These are phyloP conservation scores for Chlorops oryzae DNA, from an alignment of 1,140 invertebrate genomes.

Conservation along the genomic window DNA sequence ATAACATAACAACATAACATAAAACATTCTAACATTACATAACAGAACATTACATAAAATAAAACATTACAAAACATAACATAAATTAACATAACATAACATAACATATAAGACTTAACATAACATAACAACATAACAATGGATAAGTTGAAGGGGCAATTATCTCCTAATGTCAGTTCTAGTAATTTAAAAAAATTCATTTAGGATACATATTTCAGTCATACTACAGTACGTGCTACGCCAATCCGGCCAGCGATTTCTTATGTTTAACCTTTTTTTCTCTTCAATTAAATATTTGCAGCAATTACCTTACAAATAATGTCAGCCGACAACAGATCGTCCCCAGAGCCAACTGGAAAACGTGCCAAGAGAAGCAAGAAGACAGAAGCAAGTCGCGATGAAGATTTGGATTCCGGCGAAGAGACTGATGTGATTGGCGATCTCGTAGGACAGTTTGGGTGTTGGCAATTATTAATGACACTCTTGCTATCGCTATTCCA, in stretches of 20 bases:
- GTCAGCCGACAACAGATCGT: not conserved
- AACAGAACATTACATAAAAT: too few relatives aligned
- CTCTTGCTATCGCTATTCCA: slow-evolving; percentile 65
- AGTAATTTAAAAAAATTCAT: too few relatives aligned
- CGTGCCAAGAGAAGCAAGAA: not conserved
- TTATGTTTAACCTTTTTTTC: not conserved
- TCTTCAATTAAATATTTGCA: not conserved
- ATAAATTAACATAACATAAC: too few relatives aligned
- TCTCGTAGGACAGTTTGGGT: slow-evolving; percentile 65
- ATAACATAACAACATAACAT: too few relatives aligned
- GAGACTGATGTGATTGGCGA: slow-evolving; percentile 60
- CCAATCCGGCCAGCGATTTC: not conserved
- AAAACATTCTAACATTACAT: too few relatives aligned
- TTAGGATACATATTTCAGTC: too few relatives aligned
- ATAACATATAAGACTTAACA: too few relatives aligned
- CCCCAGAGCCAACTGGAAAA: not conserved
- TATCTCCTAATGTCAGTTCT: too few relatives aligned
- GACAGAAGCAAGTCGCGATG: not conserved
- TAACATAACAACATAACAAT: not conserved
- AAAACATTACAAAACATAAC: not conserved
- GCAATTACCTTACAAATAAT: not conserved
- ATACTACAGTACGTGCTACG: too few relatives aligned
- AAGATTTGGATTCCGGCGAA: slow-evolving; percentile 37
- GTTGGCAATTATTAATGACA: slow-evolving; percentile 66
- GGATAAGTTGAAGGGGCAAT: not conserved